Conservation (phyloP, 2,797 vertebrate genomes). For the Denticeps clupeoides region DNA sequence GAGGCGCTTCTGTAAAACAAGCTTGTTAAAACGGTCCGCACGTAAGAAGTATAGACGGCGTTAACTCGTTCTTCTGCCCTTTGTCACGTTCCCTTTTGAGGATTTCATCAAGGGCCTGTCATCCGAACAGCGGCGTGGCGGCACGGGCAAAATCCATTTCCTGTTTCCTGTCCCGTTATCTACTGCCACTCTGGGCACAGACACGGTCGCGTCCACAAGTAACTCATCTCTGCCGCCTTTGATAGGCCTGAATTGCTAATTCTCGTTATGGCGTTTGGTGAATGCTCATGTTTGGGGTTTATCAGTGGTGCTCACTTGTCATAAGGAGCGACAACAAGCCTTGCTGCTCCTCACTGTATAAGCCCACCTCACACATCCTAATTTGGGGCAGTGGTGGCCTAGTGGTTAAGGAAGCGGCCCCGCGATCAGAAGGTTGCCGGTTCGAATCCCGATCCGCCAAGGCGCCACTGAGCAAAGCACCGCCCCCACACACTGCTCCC, state of each 20-base stretch:
- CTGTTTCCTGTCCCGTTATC: constrained; percentile 18
- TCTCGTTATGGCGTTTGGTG: constrained; percentile 10
- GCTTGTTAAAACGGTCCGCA: constrained; percentile 11
- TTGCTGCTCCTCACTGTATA: too few species aligned
- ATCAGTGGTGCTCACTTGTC: constrained; percentile 6
- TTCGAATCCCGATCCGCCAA: too few species aligned
- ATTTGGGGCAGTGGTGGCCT: too few species aligned
- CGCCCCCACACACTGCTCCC: too few species aligned
- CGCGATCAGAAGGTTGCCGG: too few species aligned
- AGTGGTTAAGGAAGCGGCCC: too few species aligned
- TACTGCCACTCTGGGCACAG: constrained; percentile 11
- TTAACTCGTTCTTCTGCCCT: constrained; percentile 24
- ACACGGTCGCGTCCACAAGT: constrained; percentile 17
- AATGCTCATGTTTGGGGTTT: constrained; percentile 4
- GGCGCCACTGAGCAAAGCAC: too few species aligned
- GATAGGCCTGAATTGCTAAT: constrained; percentile 16
- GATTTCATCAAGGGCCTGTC: constrained; percentile 24
- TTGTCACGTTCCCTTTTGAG: constrained; percentile 23
- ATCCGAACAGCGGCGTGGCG: not conserved
- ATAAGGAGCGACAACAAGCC: not conserved
- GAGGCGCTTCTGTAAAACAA: constrained; percentile 11
- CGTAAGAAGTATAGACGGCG: too few species aligned
- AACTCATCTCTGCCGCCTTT: constrained; percentile 15
- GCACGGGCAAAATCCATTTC: constrained; percentile 22
- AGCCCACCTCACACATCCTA: too few species aligned